phyloP scores from a whole-genome alignment of 2,797 vertebrate species.

The Coccyzus lansbergi region DNA sequence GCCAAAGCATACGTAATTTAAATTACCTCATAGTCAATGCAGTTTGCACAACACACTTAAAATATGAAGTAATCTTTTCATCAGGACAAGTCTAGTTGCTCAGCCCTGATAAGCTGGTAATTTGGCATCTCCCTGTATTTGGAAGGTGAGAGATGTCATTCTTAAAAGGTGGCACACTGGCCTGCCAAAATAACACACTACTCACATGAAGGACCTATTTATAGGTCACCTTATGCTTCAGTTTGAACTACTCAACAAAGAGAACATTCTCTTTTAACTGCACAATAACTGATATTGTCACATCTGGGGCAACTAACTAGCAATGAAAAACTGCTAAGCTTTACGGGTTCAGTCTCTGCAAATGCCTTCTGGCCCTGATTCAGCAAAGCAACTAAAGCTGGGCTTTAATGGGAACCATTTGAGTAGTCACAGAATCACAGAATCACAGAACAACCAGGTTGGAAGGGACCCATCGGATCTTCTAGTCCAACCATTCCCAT shows the following conservation, averaged over 20 bases:
- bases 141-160: neutral
- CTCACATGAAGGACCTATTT: neutral
- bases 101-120: neutral
- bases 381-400: neutral
- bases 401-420: neutral
- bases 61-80: conserved; percentile 51
- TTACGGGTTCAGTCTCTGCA: neutral
- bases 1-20: conserved; percentile 61
- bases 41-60: conserved; percentile 38
- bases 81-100: neutral
- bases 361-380: neutral
- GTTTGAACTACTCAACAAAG: neutral
- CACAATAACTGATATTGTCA: neutral
- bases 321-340: neutral
- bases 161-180: neutral
- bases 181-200: neutral
- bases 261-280: neutral
- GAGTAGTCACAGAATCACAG: too few species aligned
- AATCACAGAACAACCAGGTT: too few species aligned
- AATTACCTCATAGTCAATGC: conserved; percentile 47
- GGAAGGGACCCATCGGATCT: too few species aligned
- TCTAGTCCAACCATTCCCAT: too few species aligned
- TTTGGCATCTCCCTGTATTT: neutral
- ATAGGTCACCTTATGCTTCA: neutral
- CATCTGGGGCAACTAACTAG: neutral